phyloP scores from a whole-genome alignment of 2,113 vertebrate genomes.

The Seriola dumerili region DNA sequence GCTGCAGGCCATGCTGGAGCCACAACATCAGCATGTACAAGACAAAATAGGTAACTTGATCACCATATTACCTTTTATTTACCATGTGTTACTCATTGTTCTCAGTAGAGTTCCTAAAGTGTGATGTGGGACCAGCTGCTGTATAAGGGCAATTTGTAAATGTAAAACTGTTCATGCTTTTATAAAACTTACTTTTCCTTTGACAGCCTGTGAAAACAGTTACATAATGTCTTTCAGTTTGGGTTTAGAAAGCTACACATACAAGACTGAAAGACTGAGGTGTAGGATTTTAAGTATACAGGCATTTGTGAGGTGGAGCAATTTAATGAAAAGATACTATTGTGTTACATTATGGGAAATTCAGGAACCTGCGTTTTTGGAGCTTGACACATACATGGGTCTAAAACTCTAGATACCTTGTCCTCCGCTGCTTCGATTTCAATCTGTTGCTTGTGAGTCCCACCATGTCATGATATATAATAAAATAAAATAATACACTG shows the following conservation, averaged over 20 bases:
- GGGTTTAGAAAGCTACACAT: neutral
- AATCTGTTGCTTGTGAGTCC: neutral
- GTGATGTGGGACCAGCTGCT: neutral
- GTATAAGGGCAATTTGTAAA: neutral
- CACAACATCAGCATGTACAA: conserved; percentile 70
- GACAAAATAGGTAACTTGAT: conserved; percentile 75
- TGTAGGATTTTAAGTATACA: neutral
- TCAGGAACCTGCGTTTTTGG: too few species aligned
- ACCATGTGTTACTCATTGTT: neutral
- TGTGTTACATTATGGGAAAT: neutral
- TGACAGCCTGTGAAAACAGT: neutral
- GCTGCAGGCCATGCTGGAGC: conserved; percentile 89
- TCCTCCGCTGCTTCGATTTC: neutral
- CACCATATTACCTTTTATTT: too few species aligned
- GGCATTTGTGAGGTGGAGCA: neutral
- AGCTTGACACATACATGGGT: too few species aligned
- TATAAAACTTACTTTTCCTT: too few species aligned
- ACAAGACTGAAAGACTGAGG: neutral
- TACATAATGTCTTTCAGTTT: neutral
- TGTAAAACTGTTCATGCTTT: neutral
- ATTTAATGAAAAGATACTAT: neutral
- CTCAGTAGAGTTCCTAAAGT: neutral
- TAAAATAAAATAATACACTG: too few species aligned
- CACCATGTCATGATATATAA: neutral
- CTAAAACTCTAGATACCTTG: neutral